phyloP scores from a whole-genome alignment of 2,797 vertebrate species.

The Sternotherus odoratus region DNA sequence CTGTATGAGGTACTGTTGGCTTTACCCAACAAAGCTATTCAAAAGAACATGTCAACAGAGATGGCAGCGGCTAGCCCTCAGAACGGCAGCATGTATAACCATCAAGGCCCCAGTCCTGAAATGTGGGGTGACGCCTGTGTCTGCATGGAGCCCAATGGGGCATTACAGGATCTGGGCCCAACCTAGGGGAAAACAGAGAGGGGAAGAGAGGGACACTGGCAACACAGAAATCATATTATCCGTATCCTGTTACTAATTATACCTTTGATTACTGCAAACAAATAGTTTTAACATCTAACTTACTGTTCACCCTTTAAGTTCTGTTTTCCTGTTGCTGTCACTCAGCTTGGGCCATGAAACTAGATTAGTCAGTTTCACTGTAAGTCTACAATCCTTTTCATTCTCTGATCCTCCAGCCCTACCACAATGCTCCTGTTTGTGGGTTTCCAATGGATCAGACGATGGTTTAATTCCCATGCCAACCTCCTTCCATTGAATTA shows the following conservation, averaged over 20 bases:
- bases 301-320: no score
- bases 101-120: background rate
- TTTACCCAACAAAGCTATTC: fast-evolving
- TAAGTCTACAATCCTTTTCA: background rate
- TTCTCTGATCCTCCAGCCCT: background rate
- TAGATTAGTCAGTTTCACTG: background rate
- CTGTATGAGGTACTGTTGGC: background rate
- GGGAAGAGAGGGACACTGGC: background rate
- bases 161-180: background rate
- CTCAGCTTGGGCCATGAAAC: background rate
- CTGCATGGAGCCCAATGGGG: background rate
- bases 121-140: background rate
- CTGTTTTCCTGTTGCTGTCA: background rate
- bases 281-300: background rate
- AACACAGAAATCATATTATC: fast-evolving
- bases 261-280: background rate
- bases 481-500: background rate
- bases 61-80: background rate
- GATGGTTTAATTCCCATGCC: background rate
- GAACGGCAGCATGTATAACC: background rate
- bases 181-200: background rate
- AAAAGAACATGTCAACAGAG: fast-evolving
- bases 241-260: background rate
- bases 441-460: background rate
- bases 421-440: background rate